These are phyloP conservation scores for Eptesicus fuscus DNA, from an alignment of 2,113 vertebrate species.

Conservation along the genomic window DNA sequence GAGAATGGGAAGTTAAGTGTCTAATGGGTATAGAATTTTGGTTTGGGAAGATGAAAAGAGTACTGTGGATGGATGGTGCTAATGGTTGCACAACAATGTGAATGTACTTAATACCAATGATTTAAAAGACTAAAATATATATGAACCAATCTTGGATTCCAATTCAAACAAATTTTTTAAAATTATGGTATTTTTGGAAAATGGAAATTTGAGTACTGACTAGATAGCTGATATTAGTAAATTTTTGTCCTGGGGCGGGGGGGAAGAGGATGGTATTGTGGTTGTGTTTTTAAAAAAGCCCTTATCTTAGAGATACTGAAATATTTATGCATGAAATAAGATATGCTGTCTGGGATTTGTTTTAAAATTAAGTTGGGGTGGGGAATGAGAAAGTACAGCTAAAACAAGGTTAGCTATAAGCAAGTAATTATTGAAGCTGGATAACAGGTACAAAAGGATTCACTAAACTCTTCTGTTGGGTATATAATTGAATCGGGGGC, in stretches of 20 bases:
- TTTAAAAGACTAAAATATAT: background rate
- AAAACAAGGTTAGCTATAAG: background rate
- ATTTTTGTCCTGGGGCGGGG: background rate
- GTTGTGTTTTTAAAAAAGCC: background rate
- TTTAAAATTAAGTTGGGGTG: background rate
- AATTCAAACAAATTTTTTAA: background rate
- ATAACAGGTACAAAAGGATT: background rate
- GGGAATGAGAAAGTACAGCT: background rate
- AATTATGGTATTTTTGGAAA: background rate
- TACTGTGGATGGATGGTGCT: background rate
- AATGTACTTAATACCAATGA: background rate
- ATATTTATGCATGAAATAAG: background rate
- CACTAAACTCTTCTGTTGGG: background rate
- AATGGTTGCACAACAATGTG: background rate
- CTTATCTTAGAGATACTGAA: background rate
- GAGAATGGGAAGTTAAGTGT: too few species aligned
- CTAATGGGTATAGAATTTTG: background rate
- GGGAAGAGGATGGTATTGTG: background rate
- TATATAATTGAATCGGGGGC: background rate
- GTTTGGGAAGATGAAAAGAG: background rate
- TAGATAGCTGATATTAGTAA: background rate
- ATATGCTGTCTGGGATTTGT: background rate
- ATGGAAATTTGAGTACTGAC: background rate
- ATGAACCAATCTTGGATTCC: background rate
- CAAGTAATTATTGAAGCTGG: background rate